Evolutionary conservation across 2,888 invertebrate species (phyloP).

Genomic region (Spisula solida): DNA sequence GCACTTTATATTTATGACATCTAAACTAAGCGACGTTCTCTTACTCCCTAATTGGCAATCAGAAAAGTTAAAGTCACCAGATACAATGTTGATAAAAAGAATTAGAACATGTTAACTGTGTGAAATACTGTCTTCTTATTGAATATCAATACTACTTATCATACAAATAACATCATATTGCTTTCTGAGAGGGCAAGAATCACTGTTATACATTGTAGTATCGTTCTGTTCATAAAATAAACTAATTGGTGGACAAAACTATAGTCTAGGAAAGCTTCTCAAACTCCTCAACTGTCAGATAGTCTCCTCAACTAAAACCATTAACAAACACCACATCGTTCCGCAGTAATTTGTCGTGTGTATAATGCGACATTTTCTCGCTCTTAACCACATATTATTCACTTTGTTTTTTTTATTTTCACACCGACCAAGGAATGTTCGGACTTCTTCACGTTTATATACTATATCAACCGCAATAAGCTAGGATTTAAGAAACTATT

Average conservation of each 20-base stretch:
- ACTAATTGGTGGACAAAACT: not conserved
- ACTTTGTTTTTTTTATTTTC: constrained; percentile 15
- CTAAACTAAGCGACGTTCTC: not conserved
- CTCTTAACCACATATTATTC: constrained; percentile 8
- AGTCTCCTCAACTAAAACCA: not conserved
- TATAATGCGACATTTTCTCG: constrained; percentile 15
- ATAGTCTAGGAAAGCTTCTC: not conserved
- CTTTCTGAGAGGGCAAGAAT: not conserved
- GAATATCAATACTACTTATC: constrained; percentile 3
- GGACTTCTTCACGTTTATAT: not conserved
- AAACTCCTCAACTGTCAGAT: not conserved
- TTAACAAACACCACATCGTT: constrained; percentile 1
- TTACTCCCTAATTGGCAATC: not conserved
- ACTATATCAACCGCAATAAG: not conserved
- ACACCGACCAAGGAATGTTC: constrained; percentile 11
- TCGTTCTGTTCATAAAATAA: not conserved
- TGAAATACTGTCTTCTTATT: not conserved
- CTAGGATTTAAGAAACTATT: not conserved
- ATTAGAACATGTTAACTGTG: not conserved
- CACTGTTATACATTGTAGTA: not conserved
- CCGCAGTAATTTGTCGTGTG: not conserved
- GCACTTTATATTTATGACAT: not conserved
- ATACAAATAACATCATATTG: not conserved
- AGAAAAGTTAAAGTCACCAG: not conserved
- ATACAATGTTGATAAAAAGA: not conserved